Evolutionary conservation across 2,888 invertebrate species (phyloP).

Genomic region (Heterodera filipjevi): DNA sequence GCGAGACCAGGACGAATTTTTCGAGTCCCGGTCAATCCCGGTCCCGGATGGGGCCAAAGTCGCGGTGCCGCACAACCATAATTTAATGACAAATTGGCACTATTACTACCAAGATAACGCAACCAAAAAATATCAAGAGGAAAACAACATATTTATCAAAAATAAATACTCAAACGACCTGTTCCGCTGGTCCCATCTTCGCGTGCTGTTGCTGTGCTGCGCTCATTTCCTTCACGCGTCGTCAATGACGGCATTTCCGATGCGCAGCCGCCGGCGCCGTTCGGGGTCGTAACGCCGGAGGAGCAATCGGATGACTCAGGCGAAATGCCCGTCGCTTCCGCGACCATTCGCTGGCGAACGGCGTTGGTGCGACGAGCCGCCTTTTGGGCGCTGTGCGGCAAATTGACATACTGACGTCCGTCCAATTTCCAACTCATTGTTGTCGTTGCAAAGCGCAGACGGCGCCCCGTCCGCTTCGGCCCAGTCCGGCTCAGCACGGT

Average conservation of each 20-base stretch:
- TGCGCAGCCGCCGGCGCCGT: background rate
- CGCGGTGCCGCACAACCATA: too few relatives aligned
- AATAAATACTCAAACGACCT: background rate
- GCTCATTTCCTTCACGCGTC: background rate
- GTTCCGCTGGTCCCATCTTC: background rate
- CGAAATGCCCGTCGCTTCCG: constrained; percentile 4
- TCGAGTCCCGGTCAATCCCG: too few relatives aligned
- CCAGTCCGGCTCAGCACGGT: background rate
- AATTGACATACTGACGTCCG: background rate
- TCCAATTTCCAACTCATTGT: background rate
- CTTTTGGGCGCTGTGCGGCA: background rate
- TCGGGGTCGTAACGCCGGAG: background rate
- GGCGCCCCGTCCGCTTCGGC: background rate
- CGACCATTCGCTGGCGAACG: constrained; percentile 11
- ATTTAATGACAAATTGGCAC: background rate
- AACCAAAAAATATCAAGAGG: background rate
- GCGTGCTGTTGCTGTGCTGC: background rate
- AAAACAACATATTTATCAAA: too few relatives aligned
- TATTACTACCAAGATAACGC: background rate
- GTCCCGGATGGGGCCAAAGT: too few relatives aligned
- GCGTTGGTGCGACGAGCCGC: constrained; percentile 17
- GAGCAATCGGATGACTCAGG: background rate
- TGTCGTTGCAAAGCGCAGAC: background rate
- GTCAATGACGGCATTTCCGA: background rate
- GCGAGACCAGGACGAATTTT: too few relatives aligned